Evolutionary conservation across 2,888 invertebrate genomes (phyloP).

Genomic region (Patella ulyssiponensis): DNA sequence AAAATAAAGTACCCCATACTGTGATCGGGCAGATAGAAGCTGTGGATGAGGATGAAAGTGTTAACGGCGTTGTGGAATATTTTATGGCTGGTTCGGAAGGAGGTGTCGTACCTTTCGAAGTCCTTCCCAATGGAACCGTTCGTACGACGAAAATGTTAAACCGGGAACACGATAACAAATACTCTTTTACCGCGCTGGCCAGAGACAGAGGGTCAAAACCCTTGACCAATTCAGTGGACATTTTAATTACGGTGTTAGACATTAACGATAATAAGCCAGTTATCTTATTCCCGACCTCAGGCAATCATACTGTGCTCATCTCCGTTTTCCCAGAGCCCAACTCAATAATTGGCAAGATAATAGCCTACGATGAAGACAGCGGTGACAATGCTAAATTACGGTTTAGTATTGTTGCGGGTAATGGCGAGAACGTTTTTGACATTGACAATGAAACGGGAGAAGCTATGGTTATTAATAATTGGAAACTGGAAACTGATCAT

Average conservation of each 20-base stretch:
- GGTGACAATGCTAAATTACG: conserved; percentile 13
- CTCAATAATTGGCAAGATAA: conserved; percentile 19
- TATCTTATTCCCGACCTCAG: conserved; percentile 18
- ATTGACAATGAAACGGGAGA: conserved; percentile 19
- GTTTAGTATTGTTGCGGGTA: conserved; percentile 14
- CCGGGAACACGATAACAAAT: conserved; percentile 14
- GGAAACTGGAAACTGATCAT: conserved; percentile 27
- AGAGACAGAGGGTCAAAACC: conserved; percentile 23
- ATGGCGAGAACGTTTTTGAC: conserved; percentile 13
- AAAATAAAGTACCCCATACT: conserved; percentile 22
- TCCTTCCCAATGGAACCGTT: conserved; percentile 23
- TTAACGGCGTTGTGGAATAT: conserved; percentile 33
- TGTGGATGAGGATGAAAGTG: conserved; percentile 31
- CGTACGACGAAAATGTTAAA: conserved; percentile 13
- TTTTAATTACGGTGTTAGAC: conserved; percentile 18
- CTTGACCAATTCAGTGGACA: conserved; percentile 19
- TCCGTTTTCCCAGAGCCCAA: conserved; percentile 14
- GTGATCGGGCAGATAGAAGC: conserved; percentile 34
- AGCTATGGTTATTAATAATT: not conserved
- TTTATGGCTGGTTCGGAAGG: conserved; percentile 27
- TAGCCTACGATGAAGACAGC: conserved; percentile 22
- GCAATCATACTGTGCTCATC: conserved; percentile 19
- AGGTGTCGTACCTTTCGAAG: conserved; percentile 31
- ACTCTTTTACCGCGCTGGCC: conserved; percentile 23
- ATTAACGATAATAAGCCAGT: conserved; percentile 23